Evolutionary conservation across 1,140 invertebrate genomes (phyloP), one percentile per base, ranked within the genome.

Genomic region (Listronotus bonariensis): DNA sequence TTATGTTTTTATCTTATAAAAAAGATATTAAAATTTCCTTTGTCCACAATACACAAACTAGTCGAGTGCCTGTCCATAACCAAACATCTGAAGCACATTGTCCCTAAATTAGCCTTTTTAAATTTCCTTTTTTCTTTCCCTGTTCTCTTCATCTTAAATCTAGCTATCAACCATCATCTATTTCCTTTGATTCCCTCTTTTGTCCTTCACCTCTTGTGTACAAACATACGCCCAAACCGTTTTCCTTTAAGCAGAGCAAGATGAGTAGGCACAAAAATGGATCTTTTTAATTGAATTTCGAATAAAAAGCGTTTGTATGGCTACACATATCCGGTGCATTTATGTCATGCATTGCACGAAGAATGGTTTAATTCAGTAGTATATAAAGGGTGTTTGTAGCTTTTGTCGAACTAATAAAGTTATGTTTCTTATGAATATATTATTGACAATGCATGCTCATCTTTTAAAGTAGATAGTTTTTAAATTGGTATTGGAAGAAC

Each of bases 231-330:
- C 52, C 60, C 20, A 48, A 55, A 48, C 51, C 51, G 36, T 63
- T 63, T 63, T 55, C 3, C 60, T 43, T 63, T 38, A 34, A 63
- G 52, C 51, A n/a, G 46, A n/a, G 46, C 20, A 36, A 40, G 60
- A 63, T 63, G 60, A 63, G 60, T 63, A 63, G 60, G 52, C 42
- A 42, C 9, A 51, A 46, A 57, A 63, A 48, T 42, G 60, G 60
- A 54, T 63, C 51, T 46, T 55, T 63, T 34, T 63, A 55, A 63
- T 55, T 63, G 51, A 63, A 63, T 63, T 63, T 38, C 40, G 49
- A 62, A 62, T 53, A 62, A 62, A 62, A 62, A 63, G 31, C 42
- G 6, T 34, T 26, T 63, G 18, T 48, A 55, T 43, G 26, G 52
- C 60, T 46, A 55, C 43, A 62, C 59, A 63, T 53, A 55, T 55